Conservation (phyloP, 2,113 vertebrate species). For the Clarias magur region DNA sequence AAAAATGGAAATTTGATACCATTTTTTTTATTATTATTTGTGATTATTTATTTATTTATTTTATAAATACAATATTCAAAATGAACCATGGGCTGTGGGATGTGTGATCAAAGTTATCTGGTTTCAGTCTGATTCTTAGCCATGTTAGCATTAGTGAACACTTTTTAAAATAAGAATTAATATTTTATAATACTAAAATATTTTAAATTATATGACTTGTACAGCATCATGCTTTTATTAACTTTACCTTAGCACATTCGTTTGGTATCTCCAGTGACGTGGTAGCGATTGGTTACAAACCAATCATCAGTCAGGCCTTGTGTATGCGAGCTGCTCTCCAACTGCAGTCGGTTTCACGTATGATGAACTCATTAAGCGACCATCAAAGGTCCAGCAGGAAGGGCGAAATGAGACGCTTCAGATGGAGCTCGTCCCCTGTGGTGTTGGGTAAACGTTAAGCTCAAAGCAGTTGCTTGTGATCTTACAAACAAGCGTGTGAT, state of each 20-base stretch:
- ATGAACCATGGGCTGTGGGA: background rate
- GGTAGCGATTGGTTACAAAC: background rate
- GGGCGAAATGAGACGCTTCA: conserved; percentile 17
- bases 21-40: too few relatives aligned
- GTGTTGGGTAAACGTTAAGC: conserved; percentile 39
- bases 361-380: conserved; percentile 22
- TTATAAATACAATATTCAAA: too few relatives aligned
- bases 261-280: background rate
- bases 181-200: background rate
- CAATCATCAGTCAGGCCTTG: background rate
- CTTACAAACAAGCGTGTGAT: conserved; percentile 46
- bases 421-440: conserved; percentile 13
- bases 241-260: background rate
- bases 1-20: background rate
- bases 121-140: background rate
- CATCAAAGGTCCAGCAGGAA: conserved; percentile 28
- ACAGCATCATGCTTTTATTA: background rate
- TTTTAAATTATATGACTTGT: background rate
- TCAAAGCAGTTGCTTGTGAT: conserved; percentile 22
- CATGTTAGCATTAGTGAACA: background rate
- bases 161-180: too few relatives aligned
- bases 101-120: background rate
- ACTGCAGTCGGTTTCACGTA: background rate
- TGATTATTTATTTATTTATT: too few relatives aligned
- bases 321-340: background rate